Conservation (phyloP, 2,888 invertebrate genomes). For the Saturnia japonica region DNA sequence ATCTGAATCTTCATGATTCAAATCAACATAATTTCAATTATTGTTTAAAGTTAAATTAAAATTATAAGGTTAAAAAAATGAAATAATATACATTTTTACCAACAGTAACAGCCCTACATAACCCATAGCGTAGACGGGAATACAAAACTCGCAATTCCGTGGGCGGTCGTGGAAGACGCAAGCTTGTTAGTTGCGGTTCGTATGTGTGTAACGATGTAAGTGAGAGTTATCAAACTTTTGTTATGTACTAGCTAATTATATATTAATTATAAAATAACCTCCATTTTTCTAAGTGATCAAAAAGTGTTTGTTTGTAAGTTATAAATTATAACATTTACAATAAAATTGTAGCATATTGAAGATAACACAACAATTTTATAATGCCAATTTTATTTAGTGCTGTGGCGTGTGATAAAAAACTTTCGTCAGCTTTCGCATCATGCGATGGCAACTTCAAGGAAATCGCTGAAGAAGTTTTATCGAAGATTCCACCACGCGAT, state of each 20-base stretch:
- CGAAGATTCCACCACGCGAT: constrained; percentile 88
- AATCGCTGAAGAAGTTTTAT: constrained; percentile 92
- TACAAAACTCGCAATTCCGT: constrained; percentile 19
- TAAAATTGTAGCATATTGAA: not conserved
- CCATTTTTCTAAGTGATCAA: not conserved
- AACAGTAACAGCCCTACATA: constrained; percentile 15
- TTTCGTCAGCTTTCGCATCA: constrained; percentile 92
- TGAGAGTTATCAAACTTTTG: constrained; percentile 12
- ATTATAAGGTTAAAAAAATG: no score
- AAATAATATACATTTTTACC: no score
- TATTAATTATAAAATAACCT: not conserved
- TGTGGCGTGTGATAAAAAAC: constrained; percentile 88
- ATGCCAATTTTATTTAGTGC: constrained; percentile 97
- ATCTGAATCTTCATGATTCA: not conserved
- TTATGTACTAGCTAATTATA: not conserved
- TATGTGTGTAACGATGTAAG: constrained; percentile 25
- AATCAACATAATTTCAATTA: not conserved
- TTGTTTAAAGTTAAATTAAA: no score
- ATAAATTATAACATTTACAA: not conserved
- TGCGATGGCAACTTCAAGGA: constrained; percentile 97
- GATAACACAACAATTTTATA: constrained; percentile 27
- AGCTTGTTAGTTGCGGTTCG: constrained; percentile 40
- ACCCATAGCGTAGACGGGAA: constrained; percentile 17
- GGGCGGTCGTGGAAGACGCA: constrained; percentile 23
- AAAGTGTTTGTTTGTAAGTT: not conserved